These are phyloP conservation scores for Saguinus midas DNA, from an alignment of 2,113 vertebrate genomes.

Conservation along the genomic window DNA sequence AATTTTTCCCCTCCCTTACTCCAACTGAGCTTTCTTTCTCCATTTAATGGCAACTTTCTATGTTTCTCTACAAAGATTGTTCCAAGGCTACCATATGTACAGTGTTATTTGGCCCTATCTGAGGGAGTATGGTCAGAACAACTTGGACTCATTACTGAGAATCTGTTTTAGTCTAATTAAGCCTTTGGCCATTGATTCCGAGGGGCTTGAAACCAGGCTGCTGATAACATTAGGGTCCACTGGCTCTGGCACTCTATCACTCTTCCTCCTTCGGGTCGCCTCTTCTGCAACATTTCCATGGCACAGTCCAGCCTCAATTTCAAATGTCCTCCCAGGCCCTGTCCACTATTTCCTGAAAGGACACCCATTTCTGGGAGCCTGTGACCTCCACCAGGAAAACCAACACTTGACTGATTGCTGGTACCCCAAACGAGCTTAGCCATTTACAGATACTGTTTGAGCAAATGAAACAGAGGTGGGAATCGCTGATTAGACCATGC, in stretches of 20 bases:
- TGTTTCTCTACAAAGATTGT: background rate
- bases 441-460: background rate
- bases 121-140: background rate
- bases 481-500: background rate
- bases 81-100: background rate
- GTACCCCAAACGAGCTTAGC: background rate
- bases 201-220: background rate
- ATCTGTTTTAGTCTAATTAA: background rate
- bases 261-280: background rate
- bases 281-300: background rate
- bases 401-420: background rate
- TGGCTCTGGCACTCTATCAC: background rate
- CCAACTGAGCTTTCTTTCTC: background rate
- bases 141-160: background rate
- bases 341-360: background rate
- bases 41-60: background rate
- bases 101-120: background rate
- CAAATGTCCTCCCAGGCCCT: background rate
- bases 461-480: background rate
- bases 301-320: background rate
- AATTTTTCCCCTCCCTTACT: background rate
- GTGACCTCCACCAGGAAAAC: background rate
- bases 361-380: background rate
- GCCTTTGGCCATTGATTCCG: background rate
- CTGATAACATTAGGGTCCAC: background rate